These are phyloP conservation scores for Orthonychiurus folsomi DNA, from an alignment of 2,888 invertebrate genomes.

Conservation along the genomic window DNA sequence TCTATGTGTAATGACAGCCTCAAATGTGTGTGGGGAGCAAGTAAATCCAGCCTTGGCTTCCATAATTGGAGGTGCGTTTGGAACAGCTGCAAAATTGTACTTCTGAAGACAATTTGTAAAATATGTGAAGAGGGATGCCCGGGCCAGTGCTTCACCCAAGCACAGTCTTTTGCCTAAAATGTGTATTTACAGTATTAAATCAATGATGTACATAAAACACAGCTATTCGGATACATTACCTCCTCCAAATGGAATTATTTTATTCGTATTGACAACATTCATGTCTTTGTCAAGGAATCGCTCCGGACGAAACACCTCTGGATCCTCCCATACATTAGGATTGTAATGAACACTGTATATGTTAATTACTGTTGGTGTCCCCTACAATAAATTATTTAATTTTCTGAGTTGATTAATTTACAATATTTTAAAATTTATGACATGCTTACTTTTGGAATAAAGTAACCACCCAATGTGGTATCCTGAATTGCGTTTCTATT, in stretches of 20 bases:
- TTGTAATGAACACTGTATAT: slow-evolving; percentile 23
- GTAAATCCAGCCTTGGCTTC: background rate
- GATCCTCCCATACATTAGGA: slow-evolving; percentile 23
- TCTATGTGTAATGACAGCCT: background rate
- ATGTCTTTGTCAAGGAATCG: slow-evolving; percentile 24
- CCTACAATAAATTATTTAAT: slow-evolving; percentile 13
- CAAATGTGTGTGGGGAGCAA: background rate
- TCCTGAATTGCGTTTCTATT: slow-evolving; percentile 13
- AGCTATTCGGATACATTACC: too few species aligned
- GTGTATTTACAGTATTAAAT: too few species aligned
- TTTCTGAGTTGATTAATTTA: background rate
- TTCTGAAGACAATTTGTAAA: background rate
- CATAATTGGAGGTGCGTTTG: background rate
- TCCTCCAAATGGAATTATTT: slow-evolving; percentile 29
- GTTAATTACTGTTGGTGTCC: slow-evolving; percentile 20
- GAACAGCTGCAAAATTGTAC: background rate
- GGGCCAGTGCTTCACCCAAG: background rate
- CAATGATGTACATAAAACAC: too few species aligned
- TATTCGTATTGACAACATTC: slow-evolving; percentile 24
- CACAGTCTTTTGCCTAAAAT: background rate
- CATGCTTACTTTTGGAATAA: slow-evolving; percentile 7
- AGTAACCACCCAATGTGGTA: background rate
- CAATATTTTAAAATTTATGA: background rate
- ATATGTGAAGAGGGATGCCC: background rate
- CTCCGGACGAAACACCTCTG: slow-evolving; percentile 21